Conservation (phyloP, 2,888 invertebrate genomes). For the Noctuana brunneofusca region DNA sequence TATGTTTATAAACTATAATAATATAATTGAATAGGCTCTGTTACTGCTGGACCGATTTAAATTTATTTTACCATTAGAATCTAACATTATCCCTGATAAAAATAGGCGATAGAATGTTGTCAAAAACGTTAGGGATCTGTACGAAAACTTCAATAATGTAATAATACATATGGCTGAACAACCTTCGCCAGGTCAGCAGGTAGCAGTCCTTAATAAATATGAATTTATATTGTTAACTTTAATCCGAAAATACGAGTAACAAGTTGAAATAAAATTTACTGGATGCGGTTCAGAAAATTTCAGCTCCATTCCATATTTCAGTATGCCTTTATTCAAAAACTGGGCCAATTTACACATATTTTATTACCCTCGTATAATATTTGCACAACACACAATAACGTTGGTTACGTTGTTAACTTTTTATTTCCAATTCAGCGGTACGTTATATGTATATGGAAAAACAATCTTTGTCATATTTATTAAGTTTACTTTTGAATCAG, state of each 20-base stretch:
- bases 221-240: neutral
- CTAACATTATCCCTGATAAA: too few relatives aligned
- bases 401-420: slow-evolving; percentile 9
- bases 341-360: slow-evolving; percentile 28
- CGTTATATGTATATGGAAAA: neutral
- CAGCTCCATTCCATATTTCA: slow-evolving; percentile 11
- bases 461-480: neutral
- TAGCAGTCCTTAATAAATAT: neutral
- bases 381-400: slow-evolving; percentile 14
- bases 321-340: slow-evolving; percentile 19
- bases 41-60: too few relatives aligned
- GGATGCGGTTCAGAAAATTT: slow-evolving; percentile 18
- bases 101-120: too few relatives aligned
- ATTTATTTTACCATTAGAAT: too few relatives aligned
- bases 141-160: too few relatives aligned
- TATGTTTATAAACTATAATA: too few relatives aligned
- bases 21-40: too few relatives aligned
- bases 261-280: slow-evolving; percentile 10
- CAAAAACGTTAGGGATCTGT: too few relatives aligned
- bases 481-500: too few relatives aligned
- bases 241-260: neutral
- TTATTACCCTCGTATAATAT: slow-evolving; percentile 15
- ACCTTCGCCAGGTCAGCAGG: too few relatives aligned
- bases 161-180: too few relatives aligned
- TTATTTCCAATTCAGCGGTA: neutral